Evolutionary conservation across 2,113 vertebrate species (phyloP).

Genomic region (Varanus komodoensis): DNA sequence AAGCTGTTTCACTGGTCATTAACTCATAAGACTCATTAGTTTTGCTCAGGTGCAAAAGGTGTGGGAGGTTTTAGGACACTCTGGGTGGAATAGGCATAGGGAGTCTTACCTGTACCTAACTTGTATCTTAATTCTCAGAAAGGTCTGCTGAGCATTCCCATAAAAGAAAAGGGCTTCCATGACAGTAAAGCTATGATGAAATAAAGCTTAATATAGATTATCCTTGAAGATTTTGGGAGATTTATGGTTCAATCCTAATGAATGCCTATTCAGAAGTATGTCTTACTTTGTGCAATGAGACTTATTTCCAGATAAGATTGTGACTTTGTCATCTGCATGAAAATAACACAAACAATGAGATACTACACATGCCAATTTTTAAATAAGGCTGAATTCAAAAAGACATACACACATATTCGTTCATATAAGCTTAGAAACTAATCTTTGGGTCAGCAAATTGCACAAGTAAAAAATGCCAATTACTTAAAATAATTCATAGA

Average conservation of each 20-base stretch:
- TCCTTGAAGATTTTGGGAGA: background rate
- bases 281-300: background rate
- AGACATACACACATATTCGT: too few relatives aligned
- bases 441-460: background rate
- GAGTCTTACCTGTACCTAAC: too few relatives aligned
- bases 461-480: background rate
- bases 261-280: background rate
- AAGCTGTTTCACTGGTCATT: slow-evolving; percentile 32
- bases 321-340: background rate
- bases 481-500: background rate
- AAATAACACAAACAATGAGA: background rate
- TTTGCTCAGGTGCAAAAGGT: slow-evolving; percentile 14
- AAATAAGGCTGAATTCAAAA: too few relatives aligned
- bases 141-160: background rate
- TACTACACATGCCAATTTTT: too few relatives aligned
- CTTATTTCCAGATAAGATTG: background rate
- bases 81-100: background rate
- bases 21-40: slow-evolving; percentile 33
- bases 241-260: too few relatives aligned
- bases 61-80: background rate
- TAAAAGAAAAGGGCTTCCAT: background rate
- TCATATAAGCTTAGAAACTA: background rate
- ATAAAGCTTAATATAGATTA: background rate
- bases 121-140: background rate
- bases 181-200: background rate